Conservation (phyloP, 2,113 vertebrate genomes). For the Anseranas semipalmata region DNA sequence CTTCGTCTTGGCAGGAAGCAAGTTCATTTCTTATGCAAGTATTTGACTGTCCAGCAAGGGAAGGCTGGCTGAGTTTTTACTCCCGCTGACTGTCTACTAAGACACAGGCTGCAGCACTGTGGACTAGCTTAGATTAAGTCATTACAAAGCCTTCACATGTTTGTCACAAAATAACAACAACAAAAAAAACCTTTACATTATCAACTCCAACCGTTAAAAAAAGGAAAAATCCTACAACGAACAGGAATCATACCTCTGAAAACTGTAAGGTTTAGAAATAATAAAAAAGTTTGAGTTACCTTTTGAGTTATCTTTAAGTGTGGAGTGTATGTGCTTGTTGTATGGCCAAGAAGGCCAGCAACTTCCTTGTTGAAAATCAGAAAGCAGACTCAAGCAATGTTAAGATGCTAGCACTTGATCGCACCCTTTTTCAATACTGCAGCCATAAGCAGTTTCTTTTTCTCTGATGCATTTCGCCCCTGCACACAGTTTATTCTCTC, state of each 20-base stretch:
- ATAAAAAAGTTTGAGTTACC: neutral
- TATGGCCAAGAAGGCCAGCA: neutral
- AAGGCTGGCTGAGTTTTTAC: neutral
- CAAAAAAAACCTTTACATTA: neutral
- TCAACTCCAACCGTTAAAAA: neutral
- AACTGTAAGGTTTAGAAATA: neutral
- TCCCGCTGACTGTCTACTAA: neutral
- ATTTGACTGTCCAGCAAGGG: neutral
- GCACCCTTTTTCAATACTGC: neutral
- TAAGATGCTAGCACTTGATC: neutral
- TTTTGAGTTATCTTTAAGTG: neutral
- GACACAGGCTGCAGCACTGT: neutral
- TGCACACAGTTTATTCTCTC: neutral
- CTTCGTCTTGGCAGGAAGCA: neutral
- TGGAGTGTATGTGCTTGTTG: accelerated
- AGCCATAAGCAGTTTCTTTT: neutral
- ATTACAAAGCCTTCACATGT: neutral
- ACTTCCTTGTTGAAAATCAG: neutral
- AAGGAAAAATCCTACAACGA: neutral
- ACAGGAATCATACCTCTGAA: neutral
- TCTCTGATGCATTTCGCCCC: neutral
- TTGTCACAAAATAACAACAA: neutral
- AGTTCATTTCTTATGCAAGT: neutral
- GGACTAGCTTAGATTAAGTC: neutral
- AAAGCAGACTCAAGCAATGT: neutral